Conservation (phyloP, 2,797 vertebrate species). For the Pachyuromys duprasi region DNA sequence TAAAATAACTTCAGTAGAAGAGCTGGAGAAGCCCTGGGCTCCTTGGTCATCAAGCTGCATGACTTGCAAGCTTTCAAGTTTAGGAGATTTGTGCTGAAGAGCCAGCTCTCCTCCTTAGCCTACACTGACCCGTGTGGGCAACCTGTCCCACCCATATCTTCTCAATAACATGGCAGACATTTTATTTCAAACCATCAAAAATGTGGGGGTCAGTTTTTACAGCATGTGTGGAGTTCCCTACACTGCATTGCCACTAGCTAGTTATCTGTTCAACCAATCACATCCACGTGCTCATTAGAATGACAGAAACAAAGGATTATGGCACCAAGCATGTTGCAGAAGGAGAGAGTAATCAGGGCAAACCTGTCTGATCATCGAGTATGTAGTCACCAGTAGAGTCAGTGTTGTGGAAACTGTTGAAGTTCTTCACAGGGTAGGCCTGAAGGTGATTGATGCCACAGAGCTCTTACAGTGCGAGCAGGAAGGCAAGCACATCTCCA, state of each 20-base stretch:
- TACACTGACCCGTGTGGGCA: slow-evolving; percentile 93
- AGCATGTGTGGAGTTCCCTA: slow-evolving; percentile 95
- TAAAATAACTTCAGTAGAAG: neutral
- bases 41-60: slow-evolving; percentile 87
- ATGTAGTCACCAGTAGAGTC: slow-evolving; percentile 94
- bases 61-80: slow-evolving; percentile 92
- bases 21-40: slow-evolving; percentile 78
- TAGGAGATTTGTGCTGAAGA: slow-evolving; percentile 93
- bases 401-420: slow-evolving; percentile 95
- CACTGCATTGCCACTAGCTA: slow-evolving; percentile 93
- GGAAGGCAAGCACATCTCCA: slow-evolving; percentile 91
- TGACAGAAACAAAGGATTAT: slow-evolving; percentile 95
- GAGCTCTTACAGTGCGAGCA: slow-evolving; percentile 96
- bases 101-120: slow-evolving; percentile 91
- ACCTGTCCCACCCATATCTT: slow-evolving; percentile 91
- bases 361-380: slow-evolving; percentile 94
- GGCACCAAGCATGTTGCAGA: slow-evolving; percentile 95
- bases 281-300: slow-evolving; percentile 94
- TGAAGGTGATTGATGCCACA: slow-evolving; percentile 93
- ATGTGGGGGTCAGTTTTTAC: slow-evolving; percentile 87
- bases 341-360: slow-evolving; percentile 91
- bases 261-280: slow-evolving; percentile 90
- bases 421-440: slow-evolving; percentile 91
- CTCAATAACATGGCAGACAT: slow-evolving; percentile 92
- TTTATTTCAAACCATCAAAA: slow-evolving; percentile 88